Evolutionary conservation across 2,113 vertebrate species (phyloP), one percentile per base, ranked within the genome.

Genomic region (Lipophrys pholis): DNA sequence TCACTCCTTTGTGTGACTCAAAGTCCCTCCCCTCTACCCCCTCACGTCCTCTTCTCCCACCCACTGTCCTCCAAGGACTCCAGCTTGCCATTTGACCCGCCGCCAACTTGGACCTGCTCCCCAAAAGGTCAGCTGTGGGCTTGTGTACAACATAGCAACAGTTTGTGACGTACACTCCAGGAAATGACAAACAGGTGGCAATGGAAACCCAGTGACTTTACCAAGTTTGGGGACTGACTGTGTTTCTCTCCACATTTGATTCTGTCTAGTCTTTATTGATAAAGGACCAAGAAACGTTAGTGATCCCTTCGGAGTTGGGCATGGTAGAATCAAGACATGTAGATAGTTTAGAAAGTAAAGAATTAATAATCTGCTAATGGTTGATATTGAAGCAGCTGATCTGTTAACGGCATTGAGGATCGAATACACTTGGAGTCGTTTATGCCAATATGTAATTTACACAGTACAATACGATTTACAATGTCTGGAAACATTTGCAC

Each of bases 1-100:
- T 91, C 91, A 89, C 75, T 78, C 72, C 64, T 83, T 65, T 84
- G 81, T 36, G 3, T 85, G 88, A 91, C 82, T 84, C 77, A 76
- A 81, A 69, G 60, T 54, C 36, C 17, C 46, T 55, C 67, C 78
- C 43, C 63, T 60, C 80, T 77, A 60, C 76, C 71, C 84, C 56
- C 58, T 62, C 73, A 63, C 51, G 12, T 77, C 80, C 61, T 61
- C 12, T 16, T 51, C 71, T 74, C 69, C 60, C 72, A 80, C 78
- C 82, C 56, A 15, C 73, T 78, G 41, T 74, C 76, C 86, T 75
- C 73, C 5, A 35, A 0, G 42, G 82, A 86, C 9, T 75, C 51
- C 39, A 17, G 50, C 58, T 69, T 73, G 81, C 83, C 86, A 87
- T 82, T 80, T 89, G 77, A 89, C 65, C 55, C 7, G 0, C 58